A percentile compares a stretch with the other conserved stretches of the same genome.
Conservation (phyloP, 2,797 vertebrate species). For the Hoplostethus mediterraneus region DNA sequence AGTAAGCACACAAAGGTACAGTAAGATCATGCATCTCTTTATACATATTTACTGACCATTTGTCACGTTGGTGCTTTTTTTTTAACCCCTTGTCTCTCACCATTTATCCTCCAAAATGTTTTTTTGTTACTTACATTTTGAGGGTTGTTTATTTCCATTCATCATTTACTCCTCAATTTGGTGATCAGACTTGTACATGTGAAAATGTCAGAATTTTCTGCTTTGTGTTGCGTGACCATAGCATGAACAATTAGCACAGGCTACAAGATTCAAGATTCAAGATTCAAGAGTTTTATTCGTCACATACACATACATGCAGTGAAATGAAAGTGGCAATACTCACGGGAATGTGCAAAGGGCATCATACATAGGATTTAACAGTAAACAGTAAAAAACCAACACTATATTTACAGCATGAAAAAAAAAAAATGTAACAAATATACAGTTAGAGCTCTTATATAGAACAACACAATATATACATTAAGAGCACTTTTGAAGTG, state of each 20-base stretch:
- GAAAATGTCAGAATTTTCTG: constrained; percentile 1
- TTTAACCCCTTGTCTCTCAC: not conserved
- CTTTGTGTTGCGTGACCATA: not conserved
- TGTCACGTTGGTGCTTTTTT: not conserved
- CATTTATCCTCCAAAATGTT: not conserved
- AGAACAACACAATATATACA: no score
- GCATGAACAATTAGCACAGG: constrained; percentile 20
- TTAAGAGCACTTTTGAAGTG: no score
- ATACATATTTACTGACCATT: constrained; percentile 1
- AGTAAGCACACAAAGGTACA: constrained; percentile 84
- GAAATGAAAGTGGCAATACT: no score
- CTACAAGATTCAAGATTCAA: no score
- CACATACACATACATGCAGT: no score
- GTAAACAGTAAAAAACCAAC: no score
- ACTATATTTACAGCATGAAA: no score
- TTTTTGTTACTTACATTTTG: not conserved
- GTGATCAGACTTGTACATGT: not conserved
- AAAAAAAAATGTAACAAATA: no score
- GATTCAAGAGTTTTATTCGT: no score
- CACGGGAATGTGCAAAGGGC: no score
- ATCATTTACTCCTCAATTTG: constrained; percentile 12
- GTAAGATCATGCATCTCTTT: constrained; percentile 11
- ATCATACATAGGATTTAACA: no score
- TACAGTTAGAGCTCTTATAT: no score
- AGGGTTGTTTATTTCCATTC: not conserved